phyloP scores from a whole-genome alignment of 1,140 invertebrate genomes.

The Periplaneta americana region DNA sequence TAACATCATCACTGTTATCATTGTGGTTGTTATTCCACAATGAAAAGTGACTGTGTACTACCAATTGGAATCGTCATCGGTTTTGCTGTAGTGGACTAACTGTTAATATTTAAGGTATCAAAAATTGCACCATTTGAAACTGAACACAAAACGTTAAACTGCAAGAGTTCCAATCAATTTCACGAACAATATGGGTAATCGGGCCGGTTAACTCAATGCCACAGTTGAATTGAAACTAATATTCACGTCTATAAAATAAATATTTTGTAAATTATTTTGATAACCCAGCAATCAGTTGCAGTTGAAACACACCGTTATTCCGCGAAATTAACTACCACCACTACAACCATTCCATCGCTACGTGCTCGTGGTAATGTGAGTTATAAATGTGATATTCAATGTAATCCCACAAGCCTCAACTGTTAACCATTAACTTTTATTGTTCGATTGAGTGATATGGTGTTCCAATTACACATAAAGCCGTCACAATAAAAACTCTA shows the following conservation, averaged over 20 bases:
- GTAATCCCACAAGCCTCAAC: background rate
- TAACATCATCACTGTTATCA: no score
- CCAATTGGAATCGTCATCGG: no score
- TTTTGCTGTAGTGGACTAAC: no score
- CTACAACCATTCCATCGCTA: background rate
- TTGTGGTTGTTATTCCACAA: no score
- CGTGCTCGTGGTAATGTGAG: background rate
- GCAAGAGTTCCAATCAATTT: no score
- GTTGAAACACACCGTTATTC: background rate
- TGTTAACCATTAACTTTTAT: background rate
- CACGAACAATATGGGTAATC: no score
- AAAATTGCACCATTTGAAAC: no score
- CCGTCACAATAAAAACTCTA: background rate
- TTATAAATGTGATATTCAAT: background rate
- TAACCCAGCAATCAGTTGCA: background rate
- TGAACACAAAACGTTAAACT: no score
- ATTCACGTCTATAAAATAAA: background rate
- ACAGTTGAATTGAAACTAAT: no score
- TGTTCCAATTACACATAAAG: background rate
- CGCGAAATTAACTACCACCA: background rate
- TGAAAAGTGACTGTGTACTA: no score
- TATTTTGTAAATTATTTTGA: background rate
- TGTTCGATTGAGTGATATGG: background rate
- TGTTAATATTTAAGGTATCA: no score
- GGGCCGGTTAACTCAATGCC: no score